Base-by-base conservation (phyloP, 2,797 vertebrate species). In the Sarcoramphus papa region DNA sequence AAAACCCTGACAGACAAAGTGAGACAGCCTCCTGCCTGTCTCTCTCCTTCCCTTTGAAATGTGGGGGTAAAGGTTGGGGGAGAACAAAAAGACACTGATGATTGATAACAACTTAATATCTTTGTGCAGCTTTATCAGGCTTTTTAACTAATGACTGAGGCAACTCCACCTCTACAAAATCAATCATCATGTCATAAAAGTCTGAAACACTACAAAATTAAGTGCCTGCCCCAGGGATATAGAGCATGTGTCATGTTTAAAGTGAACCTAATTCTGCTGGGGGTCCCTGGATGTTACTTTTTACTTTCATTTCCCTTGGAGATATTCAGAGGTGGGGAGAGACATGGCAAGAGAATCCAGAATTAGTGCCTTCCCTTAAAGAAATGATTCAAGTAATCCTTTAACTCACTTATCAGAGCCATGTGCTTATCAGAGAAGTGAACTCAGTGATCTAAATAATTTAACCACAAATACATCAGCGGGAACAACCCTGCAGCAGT, bases 131-230 rank as follows among this genome's bases (percentile, higher is more conserved):
- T 96, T 96, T 95, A 97, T 97, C 93, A 88, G 88, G 78, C 91
- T 89, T 92, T 97, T 96, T 84, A 95, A 90, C 88, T 96, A 97
- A 97, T 93, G 93, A 95, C 88, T 94, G 53, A 62, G 63, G 90
- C 91, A 94, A 86, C 92, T 95, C 80, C 92, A 93, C 87, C 88
- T 94, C 95, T 88, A 74, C 79, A 69, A 73, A 92, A 97, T 97
- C 95, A 95, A 97, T 95, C 97, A 96, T 85, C n/a, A 0, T 93
- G 94, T 96, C 95, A 93, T 80, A 92, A 74, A 96, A 94, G 85
- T 91, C 94, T 95, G 72, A 91, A 95, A 91, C 82, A 24, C 79
- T 73, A 76, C 50, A 93, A 79, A 96, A 96, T 86, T 79, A 94
- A 90, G 92, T 78, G 91, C 41, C 45, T 94, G 83, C 92, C 95